Evolutionary conservation across 2,797 vertebrate species (phyloP).

Genomic region (Neosalanx taihuensis): DNA sequence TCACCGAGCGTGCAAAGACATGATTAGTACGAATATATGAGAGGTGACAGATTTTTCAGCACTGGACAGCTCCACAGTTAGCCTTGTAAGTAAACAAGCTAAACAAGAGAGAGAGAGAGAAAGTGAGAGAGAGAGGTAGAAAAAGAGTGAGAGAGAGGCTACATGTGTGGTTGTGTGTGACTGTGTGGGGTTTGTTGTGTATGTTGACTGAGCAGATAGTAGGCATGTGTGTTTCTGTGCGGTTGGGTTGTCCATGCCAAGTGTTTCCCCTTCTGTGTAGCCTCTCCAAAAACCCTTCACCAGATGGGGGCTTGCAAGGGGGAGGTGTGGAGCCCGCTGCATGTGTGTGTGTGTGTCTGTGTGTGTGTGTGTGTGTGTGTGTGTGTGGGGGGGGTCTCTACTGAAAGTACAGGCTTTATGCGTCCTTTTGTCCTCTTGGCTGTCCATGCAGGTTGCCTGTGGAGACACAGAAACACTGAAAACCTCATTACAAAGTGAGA

Average conservation of each 20-base stretch:
- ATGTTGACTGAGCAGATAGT: constrained; percentile 21
- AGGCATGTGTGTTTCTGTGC: constrained; percentile 29
- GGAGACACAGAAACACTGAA: neutral
- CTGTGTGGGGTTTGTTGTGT: constrained; percentile 25
- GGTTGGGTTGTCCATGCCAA: neutral
- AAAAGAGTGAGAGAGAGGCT: too few relatives aligned
- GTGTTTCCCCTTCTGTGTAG: constrained; percentile 55
- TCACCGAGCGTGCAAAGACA: too few relatives aligned
- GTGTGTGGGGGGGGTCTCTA: constrained; percentile 27
- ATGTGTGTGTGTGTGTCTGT: constrained; percentile 11
- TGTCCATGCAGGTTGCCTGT: constrained; percentile 59
- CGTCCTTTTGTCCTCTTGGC: constrained; percentile 71
- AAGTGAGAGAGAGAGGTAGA: too few relatives aligned
- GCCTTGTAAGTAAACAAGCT: neutral
- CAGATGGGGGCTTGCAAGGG: constrained; percentile 68
- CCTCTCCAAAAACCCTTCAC: constrained; percentile 57
- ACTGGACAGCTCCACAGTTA: constrained; percentile 1
- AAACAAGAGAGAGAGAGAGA: neutral
- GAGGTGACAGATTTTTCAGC: neutral
- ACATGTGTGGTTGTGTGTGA: constrained; percentile 15
- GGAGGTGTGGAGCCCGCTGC: constrained; percentile 21
- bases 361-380: constrained; percentile 12
- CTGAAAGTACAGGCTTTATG: constrained; percentile 52
- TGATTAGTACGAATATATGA: neutral
- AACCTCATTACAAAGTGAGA: constrained; percentile 17